phyloP scores from a whole-genome alignment of 2,888 invertebrate species.

The Metellina segmentata region DNA sequence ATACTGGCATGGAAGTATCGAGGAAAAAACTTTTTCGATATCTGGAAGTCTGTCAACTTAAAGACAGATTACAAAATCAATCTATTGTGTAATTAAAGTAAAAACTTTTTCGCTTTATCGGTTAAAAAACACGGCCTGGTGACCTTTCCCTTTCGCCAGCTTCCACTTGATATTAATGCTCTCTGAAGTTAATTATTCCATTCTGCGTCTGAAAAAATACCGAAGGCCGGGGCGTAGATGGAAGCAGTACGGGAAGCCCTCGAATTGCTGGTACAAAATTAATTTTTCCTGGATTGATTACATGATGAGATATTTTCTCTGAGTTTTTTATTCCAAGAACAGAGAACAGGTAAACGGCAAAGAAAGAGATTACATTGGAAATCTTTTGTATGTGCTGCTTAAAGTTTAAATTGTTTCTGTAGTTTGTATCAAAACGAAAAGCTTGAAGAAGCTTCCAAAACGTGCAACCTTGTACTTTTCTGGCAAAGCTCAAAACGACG shows the following conservation, averaged over 20 bases:
- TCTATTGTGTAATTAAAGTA: constrained; percentile 38
- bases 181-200: background rate
- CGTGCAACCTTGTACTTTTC: too few relatives aligned
- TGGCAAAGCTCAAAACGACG: too few relatives aligned
- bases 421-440: too few relatives aligned
- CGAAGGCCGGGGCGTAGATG: background rate
- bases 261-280: constrained; percentile 1
- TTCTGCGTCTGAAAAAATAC: background rate
- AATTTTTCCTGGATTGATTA: background rate
- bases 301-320: background rate
- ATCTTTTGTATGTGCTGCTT: too few relatives aligned
- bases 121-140: background rate
- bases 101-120: background rate
- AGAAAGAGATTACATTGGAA: too few relatives aligned
- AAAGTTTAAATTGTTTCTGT: too few relatives aligned
- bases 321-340: too few relatives aligned
- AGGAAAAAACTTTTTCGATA: background rate
- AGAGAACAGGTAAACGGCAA: too few relatives aligned
- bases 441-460: too few relatives aligned
- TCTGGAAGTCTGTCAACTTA: background rate
- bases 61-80: constrained; percentile 43
- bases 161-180: background rate
- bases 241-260: background rate
- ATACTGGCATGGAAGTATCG: too few relatives aligned
- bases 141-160: background rate